Evolutionary conservation across 2,113 vertebrate species (phyloP).

Genomic region (Malurus alboscapulatus): DNA sequence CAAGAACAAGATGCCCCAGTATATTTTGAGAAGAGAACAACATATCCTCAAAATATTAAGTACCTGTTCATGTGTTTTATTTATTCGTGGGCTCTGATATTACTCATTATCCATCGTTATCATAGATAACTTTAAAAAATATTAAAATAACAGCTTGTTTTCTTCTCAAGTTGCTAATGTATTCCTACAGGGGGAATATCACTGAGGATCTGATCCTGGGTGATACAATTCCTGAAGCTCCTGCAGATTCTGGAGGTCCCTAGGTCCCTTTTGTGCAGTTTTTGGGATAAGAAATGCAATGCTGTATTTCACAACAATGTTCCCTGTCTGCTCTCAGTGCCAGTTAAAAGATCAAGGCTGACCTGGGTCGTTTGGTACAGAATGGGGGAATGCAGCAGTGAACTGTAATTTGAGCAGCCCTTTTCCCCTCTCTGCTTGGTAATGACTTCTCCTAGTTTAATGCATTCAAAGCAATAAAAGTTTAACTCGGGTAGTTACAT

Average conservation of each 20-base stretch:
- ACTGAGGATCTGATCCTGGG: background rate
- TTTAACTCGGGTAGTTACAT: background rate
- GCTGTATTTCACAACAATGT: background rate
- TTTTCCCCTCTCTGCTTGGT: background rate
- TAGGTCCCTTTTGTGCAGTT: background rate
- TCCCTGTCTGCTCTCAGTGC: background rate
- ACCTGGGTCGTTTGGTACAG: background rate
- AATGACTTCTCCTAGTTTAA: constrained; percentile 28
- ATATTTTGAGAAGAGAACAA: background rate
- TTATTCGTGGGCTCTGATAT: background rate
- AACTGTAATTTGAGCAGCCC: constrained; percentile 1
- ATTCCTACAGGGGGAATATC: background rate
- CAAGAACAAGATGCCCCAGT: background rate
- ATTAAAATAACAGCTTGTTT: background rate
- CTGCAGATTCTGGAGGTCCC: background rate
- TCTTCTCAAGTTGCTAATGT: background rate
- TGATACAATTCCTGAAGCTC: background rate
- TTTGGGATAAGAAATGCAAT: background rate
- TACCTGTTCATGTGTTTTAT: background rate
- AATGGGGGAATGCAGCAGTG: background rate
- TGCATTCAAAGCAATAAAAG: constrained; percentile 33
- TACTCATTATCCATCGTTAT: background rate
- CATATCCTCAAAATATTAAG: background rate
- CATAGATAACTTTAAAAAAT: background rate
- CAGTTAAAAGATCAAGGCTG: background rate